A percentile compares a stretch with the other conserved stretches of the same genome.
These are phyloP conservation scores for Idaea biselata DNA, from an alignment of 2,888 invertebrate genomes.

Conservation along the genomic window DNA sequence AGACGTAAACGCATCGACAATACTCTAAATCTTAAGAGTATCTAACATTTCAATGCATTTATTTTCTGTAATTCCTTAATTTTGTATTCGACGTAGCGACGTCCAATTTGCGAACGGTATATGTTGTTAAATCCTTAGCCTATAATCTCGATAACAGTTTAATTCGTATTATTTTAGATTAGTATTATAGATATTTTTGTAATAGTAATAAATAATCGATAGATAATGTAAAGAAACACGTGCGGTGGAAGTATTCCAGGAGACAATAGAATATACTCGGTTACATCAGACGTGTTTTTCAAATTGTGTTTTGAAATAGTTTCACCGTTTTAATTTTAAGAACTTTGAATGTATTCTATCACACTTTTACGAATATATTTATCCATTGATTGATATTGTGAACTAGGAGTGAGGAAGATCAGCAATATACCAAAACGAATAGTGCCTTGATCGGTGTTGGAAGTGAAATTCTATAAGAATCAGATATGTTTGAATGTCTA, in stretches of 20 bases:
- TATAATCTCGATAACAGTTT: constrained; percentile 71
- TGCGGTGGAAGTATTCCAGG: constrained; percentile 44
- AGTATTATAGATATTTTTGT: constrained; percentile 78
- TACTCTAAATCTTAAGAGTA: constrained; percentile 34
- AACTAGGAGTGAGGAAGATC: constrained; percentile 78
- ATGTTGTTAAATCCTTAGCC: constrained; percentile 79
- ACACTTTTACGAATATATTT: constrained; percentile 63
- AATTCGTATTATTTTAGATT: constrained; percentile 72
- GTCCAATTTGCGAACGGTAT: constrained; percentile 65
- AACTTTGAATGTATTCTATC: constrained; percentile 64
- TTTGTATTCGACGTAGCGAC: constrained; percentile 49
- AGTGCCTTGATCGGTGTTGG: constrained; percentile 75
- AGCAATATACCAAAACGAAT: constrained; percentile 79
- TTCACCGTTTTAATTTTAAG: constrained; percentile 48
- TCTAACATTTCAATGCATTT: constrained; percentile 54
- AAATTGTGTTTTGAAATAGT: constrained; percentile 39
- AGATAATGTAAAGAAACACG: constrained; percentile 55
- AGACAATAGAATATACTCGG: constrained; percentile 28
- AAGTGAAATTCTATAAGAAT: constrained; percentile 51
- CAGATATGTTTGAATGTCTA: constrained; percentile 49
- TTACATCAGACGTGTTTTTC: constrained; percentile 20
- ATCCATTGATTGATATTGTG: constrained; percentile 70
- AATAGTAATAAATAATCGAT: constrained; percentile 70
- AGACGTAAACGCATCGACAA: constrained; percentile 31
- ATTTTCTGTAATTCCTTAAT: constrained; percentile 50